phyloP scores from a whole-genome alignment of 2,113 vertebrate genomes.

The Trinectes maculatus region DNA sequence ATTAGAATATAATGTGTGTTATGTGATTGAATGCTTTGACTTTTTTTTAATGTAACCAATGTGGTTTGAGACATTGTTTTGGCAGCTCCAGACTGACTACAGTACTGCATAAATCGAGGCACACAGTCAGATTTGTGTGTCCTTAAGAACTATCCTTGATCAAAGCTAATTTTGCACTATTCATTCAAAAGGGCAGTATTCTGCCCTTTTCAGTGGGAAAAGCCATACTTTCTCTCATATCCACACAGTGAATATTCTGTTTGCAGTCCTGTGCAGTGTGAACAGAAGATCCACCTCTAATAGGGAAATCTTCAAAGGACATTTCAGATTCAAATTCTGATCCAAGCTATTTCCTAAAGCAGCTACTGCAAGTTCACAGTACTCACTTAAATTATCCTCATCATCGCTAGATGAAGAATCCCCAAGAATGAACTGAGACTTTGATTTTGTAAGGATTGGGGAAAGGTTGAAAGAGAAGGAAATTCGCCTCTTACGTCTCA shows the following conservation, averaged over 20 bases:
- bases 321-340: constrained; percentile 16
- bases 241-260: background rate
- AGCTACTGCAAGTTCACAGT: constrained; percentile 20
- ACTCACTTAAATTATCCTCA: constrained; percentile 91
- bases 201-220: background rate
- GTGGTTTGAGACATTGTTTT: background rate
- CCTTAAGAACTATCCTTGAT: no score
- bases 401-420: constrained; percentile 94
- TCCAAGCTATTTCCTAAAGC: constrained; percentile 43
- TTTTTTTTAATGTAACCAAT: background rate
- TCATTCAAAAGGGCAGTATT: no score
- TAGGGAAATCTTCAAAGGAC: constrained; percentile 6
- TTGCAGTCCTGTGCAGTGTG: background rate
- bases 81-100: background rate
- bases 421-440: constrained; percentile 86
- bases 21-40: background rate
- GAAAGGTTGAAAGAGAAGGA: constrained; percentile 94
- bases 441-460: constrained; percentile 92
- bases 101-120: no score
- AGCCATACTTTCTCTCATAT: background rate
- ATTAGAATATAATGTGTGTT: background rate
- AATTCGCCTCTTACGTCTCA: constrained; percentile 85
- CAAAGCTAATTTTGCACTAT: no score
- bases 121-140: no score
- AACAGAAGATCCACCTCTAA: constrained; percentile 16